Base-by-base conservation (phyloP, 2,113 vertebrate species). In the Lycocorax pyrrhopterus region DNA sequence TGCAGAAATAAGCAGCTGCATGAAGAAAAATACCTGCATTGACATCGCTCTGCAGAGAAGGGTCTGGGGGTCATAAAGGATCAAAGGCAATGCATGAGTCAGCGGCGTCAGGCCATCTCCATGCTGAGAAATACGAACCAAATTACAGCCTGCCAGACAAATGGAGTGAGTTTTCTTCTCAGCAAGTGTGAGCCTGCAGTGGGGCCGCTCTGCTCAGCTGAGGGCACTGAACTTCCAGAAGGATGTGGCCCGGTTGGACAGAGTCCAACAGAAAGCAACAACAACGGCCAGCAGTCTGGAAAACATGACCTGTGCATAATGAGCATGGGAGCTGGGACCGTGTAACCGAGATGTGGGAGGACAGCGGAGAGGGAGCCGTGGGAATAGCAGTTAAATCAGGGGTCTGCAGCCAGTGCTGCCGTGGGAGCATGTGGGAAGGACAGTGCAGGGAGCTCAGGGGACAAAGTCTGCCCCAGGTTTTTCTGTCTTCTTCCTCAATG, bases 71-170 rank as follows among this genome's bases (percentile, higher is more conserved):
- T 77, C 88, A 66, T 6, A 35, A 52, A 1, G 13, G 76, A 59
- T 43, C 82, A 86, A 76, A 92, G 53, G 67, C 67, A 66, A 82
- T 60, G 43, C 16, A 30, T 22, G 59, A 88, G 33, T 93, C 95
- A 94, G 59, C 0, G 0, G 55, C 12, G 0, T 66, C 75, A 74
- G 35, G 59, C 66, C 2, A 0, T 74, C 86, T 81, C 71, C 12
- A 4, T 63, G 76, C 56, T 1, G 2, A 93, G 76, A 81, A 92
- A 84, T 62, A 74, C 4, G 59, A 92, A 84, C 55, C 26, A 71
- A 95, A 92, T 88, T 95, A 43, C 68, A 88, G 55, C 55, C 78
- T 69, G 39, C 1, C 27, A 88, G 75, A 86, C 35, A 92, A 92
- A 86, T 32, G 26, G 46, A 92, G 67, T 35, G 43, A 66, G 27